These are phyloP conservation scores for Novumbra hubbsi DNA, from an alignment of 2,797 vertebrate genomes.

Conservation along the genomic window DNA sequence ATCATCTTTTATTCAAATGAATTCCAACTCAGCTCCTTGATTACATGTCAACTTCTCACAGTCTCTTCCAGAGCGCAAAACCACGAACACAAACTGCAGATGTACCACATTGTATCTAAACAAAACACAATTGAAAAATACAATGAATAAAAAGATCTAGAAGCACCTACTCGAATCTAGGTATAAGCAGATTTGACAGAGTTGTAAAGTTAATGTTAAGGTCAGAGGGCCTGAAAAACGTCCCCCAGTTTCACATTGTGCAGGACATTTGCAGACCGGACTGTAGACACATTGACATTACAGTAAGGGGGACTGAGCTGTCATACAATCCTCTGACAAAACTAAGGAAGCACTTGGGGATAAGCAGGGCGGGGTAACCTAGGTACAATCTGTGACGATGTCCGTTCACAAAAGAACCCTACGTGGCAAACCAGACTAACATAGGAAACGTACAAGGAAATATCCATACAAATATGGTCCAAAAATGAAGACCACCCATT, in stretches of 20 bases:
- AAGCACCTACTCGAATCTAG: not conserved
- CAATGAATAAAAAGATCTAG: not conserved
- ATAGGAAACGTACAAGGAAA: conserved; percentile 16
- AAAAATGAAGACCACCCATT: conserved; percentile 38
- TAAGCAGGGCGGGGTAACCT: not conserved
- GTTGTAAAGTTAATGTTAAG: not conserved
- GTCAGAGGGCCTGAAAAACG: not conserved
- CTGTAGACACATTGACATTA: not conserved
- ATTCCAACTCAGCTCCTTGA: conserved; percentile 28
- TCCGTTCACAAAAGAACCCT: conserved; percentile 20
- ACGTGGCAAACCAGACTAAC: conserved; percentile 27
- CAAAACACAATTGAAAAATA: conserved; percentile 46
- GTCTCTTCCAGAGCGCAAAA: conserved; percentile 25
- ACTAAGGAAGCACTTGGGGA: conserved; percentile 14
- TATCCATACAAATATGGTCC: conserved; percentile 32
- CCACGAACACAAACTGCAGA: conserved; percentile 43
- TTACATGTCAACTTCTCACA: conserved; percentile 8
- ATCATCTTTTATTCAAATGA: conserved; percentile 66
- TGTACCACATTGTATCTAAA: conserved; percentile 54
- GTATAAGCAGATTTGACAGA: not conserved
- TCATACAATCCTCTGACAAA: conserved; percentile 4
- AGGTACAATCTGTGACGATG: conserved; percentile 19
- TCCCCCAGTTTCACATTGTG: conserved; percentile 6
- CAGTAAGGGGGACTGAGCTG: not conserved
- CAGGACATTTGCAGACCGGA: conserved; percentile 3